phyloP scores from a whole-genome alignment of 2,113 vertebrate genomes.

The Aldabrachelys gigantea region DNA sequence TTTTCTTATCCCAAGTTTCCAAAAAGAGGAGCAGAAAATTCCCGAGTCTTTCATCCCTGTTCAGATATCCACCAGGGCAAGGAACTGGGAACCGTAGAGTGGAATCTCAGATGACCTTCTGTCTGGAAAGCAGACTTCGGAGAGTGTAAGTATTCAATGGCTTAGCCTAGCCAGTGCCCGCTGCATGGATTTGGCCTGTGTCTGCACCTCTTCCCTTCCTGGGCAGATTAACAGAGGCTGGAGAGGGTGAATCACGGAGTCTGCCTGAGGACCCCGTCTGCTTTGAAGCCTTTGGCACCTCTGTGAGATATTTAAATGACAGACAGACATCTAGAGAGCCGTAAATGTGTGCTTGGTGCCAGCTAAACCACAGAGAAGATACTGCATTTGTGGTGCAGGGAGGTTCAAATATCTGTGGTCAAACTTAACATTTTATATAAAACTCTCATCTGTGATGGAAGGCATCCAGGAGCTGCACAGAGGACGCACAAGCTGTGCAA shows the following conservation, averaged over 20 bases:
- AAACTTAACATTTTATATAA: conserved; percentile 81
- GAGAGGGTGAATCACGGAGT: background rate
- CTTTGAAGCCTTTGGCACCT: conserved; percentile 74
- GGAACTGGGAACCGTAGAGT: conserved; percentile 41
- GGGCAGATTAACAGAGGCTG: background rate
- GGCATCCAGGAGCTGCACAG: conserved; percentile 73
- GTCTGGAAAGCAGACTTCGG: conserved; percentile 53
- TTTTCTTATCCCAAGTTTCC: conserved; percentile 43
- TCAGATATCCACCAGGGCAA: conserved; percentile 54
- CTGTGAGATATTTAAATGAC: conserved; percentile 79
- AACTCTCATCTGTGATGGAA: conserved; percentile 79
- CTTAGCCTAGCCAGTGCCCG: conserved; percentile 36
- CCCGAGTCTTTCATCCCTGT: conserved; percentile 54
- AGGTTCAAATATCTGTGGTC: conserved; percentile 86
- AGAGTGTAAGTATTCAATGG: conserved; percentile 47
- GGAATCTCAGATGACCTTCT: conserved; percentile 56
- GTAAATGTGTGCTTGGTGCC: conserved; percentile 75
- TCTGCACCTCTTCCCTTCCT: conserved; percentile 12
- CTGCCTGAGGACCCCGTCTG: conserved; percentile 30
- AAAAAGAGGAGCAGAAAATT: conserved; percentile 56
- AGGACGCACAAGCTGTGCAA: conserved; percentile 68
- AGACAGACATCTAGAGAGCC: conserved; percentile 79
- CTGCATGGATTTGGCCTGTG: background rate
- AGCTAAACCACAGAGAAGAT: conserved; percentile 81
- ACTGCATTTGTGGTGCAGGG: conserved; percentile 79